Percentiles rank a stretch among this genome's conserved stretches.
Evolutionary conservation across 1,140 invertebrate genomes (phyloP).

Genomic region (Melanaphis sacchari): DNA sequence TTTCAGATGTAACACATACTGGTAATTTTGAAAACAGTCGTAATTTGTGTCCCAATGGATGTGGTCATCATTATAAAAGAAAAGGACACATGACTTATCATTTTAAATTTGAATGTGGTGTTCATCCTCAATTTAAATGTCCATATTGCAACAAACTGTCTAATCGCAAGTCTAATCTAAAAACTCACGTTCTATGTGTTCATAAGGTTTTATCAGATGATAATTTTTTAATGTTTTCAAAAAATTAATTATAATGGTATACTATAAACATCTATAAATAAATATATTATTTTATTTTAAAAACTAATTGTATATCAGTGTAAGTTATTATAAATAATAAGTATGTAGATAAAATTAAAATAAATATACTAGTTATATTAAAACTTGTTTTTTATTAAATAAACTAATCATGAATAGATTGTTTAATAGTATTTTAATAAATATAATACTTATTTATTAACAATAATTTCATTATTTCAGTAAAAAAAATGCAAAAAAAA

Average conservation of each 20-base stretch:
- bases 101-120: conserved; percentile 66
- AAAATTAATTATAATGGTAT: not conserved
- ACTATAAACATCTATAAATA: too few species aligned
- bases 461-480: too few species aligned
- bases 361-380: not conserved
- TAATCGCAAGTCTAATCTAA: conserved; percentile 58
- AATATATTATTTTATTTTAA: too few species aligned
- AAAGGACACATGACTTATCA: conserved; percentile 64
- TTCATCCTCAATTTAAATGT: conserved; percentile 65
- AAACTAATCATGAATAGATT: not conserved
- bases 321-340: too few species aligned
- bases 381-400: not conserved
- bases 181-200: not conserved
- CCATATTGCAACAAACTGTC: conserved; percentile 64
- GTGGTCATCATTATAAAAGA: conserved; percentile 61
- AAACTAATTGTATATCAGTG: too few species aligned
- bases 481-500: too few species aligned
- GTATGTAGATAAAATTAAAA: not conserved
- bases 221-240: not conserved
- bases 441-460: not conserved
- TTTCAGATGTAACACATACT: not conserved
- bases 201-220: not conserved
- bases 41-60: conserved; percentile 62
- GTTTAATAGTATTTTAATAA: not conserved
- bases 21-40: not conserved